These are phyloP conservation scores for Lacanobia oleracea DNA, from an alignment of 2,888 invertebrate species.

Conservation along the genomic window DNA sequence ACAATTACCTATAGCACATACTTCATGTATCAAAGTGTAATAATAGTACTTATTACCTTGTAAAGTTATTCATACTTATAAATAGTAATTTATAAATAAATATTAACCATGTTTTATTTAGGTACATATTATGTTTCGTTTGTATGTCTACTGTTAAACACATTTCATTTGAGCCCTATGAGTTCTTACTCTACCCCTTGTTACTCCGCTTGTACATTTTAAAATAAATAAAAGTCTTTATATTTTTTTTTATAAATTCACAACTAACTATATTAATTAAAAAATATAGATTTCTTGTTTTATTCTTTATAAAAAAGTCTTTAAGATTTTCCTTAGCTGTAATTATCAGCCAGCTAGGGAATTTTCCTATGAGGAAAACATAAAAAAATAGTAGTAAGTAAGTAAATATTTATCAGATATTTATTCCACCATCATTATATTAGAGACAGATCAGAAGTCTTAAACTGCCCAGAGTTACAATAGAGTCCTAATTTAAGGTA, in stretches of 20 bases:
- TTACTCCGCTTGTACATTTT: background rate
- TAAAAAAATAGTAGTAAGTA: background rate
- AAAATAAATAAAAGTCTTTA: background rate
- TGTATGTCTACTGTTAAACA: background rate
- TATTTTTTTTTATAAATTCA: too few species aligned
- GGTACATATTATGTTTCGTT: background rate
- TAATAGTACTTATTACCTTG: constrained; percentile 15
- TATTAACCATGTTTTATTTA: background rate
- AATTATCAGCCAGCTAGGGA: too few species aligned
- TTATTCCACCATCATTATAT: background rate
- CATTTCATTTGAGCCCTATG: too few species aligned
- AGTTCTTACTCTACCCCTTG: too few species aligned
- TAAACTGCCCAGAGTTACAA: background rate
- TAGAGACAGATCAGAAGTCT: background rate
- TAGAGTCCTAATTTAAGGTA: background rate
- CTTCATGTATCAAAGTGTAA: background rate
- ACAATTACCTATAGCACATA: background rate
- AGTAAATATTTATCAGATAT: background rate
- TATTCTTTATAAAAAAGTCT: background rate
- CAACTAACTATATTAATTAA: too few species aligned
- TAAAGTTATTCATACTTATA: constrained; percentile 25
- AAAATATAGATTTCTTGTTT: background rate
- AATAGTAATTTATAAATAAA: background rate
- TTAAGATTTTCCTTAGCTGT: background rate
- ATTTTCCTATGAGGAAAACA: background rate